A percentile compares a stretch with the other conserved stretches of the same genome.
Conservation (phyloP, 2,113 vertebrate genomes). For the Colius striatus region DNA sequence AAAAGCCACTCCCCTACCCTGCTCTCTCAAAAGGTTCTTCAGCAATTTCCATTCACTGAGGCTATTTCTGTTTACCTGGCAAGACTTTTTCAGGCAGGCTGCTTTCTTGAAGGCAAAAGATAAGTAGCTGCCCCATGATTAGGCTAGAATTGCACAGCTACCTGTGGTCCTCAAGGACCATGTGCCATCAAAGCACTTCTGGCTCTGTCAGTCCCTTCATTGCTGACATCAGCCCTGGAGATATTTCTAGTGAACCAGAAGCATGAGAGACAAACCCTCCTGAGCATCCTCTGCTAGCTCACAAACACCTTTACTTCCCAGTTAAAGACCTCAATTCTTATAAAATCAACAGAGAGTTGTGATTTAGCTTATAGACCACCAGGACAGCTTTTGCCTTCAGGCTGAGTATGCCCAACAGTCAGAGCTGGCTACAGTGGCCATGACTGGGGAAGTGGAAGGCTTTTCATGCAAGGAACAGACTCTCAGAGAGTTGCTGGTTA, state of each 20-base stretch:
- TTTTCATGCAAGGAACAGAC: not conserved
- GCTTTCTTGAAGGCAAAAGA: not conserved
- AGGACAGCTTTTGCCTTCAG: not conserved
- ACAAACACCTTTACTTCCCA: not conserved
- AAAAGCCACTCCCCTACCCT: not conserved
- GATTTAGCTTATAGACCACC: not conserved
- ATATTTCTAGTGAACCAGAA: not conserved
- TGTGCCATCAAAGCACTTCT: not conserved
- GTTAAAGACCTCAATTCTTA: not conserved
- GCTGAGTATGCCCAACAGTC: not conserved
- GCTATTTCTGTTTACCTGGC: not conserved
- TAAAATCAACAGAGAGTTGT: not conserved
- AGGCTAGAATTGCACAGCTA: not conserved
- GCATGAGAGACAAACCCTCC: not conserved
- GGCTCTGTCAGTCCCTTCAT: not conserved
- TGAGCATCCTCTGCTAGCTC: not conserved
- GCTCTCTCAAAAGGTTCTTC: not conserved
- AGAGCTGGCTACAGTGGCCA: not conserved
- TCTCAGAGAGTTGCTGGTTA: not conserved
- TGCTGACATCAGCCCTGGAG: accelerated
- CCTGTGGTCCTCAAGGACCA: not conserved
- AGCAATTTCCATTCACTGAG: not conserved
- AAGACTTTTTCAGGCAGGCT: not conserved
- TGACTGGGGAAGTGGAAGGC: not conserved
- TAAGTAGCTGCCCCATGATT: not conserved